Base-by-base conservation (phyloP, 2,888 invertebrate species). In the Phyllotreta striolata region DNA sequence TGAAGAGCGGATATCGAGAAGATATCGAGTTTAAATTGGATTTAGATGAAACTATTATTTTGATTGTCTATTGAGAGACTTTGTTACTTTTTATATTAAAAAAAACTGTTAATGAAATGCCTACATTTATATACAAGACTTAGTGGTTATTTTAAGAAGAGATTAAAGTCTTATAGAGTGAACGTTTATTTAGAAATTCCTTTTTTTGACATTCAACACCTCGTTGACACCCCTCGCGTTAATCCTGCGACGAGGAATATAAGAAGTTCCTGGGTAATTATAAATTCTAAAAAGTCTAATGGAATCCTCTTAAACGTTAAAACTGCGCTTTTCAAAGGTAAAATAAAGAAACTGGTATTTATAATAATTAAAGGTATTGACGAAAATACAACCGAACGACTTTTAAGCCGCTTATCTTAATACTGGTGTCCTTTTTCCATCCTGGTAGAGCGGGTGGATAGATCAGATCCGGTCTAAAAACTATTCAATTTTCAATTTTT, bases 371-470 rank as follows among this genome's bases (percentile, higher is more conserved):
- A 46, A 57, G 54, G 41, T 61, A 57, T 54, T 54, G 54, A 65
- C 55, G 58, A 65, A 55, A 61, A 62, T 49, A 61, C 37, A 56
- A 61, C 61, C 64, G 55, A 59, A 55, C 57, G 55, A 58, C 58
- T n/a, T 10, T 38, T 66, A 67, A 67, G 64, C 66, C 24, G 62
- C 66, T 67, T 67, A 67, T 46, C 37, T 58, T 67, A 67, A 67
- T 64, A 35, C 66, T 58, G 47, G 59, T 55, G 49, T 57, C 52
- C 52, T 44, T 40, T 41, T 47, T 51, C 55, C 46, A 63, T 63
- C 63, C 55, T 55, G 41, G 41, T 10, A 55, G 40, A 14, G 40
- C 12, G 13, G 24, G 14, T 38, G 54, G 41, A 39, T 3, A 2
- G 43, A 6, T 12, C 55, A 55, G 55, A 12, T 41, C 34, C 40